Evolutionary conservation across 64 coral and sea anemone species (phyloP), one percentile per base, ranked within the genome.

Genomic region (Pachyseris speciosa): DNA sequence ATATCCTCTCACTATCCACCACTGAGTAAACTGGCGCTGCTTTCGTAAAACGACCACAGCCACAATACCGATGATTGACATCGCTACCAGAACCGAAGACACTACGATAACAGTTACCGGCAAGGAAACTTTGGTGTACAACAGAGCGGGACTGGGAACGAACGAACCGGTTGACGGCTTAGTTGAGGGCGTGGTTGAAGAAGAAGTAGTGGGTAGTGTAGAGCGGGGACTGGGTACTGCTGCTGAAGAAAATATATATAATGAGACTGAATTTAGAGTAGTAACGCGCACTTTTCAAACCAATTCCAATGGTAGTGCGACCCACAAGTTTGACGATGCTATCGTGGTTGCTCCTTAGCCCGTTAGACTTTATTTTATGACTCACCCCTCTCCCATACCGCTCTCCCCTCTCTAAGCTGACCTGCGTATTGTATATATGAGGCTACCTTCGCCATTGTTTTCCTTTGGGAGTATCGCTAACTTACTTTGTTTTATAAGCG

Each of bases 31-130:
- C 5, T 34, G 29, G 20, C 48, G 32, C 22, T 31, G 53, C 36
- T 63, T 60, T 26, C 31, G 19, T 25, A 81, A 20, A 53, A 61
- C 2, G 48, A 81, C 32, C 5, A 63, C 20, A 41, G 32, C 17
- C 5, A 34, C 34, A 26, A 81, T 25, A 24, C 31, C 77, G 53
- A 81, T 81, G 36, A 81, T 40, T 40, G 52, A 61, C 51, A 81
- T 37, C 53, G 20, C 22, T 5, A 58, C 5, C 9, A 81, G 22
- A 61, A 63, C 77, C 16, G 52, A 25, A 27, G 33, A 81, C 2
- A 81, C 77, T 0, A 40, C 17, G 33, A 63, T 81, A 16, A 36
- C 53, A 8, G 63, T 32, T 2, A 27, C 51, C 63, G 77, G 53
- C 25, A 36, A 20, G 53, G 51, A 58, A n/a, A 25, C 22, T 36